Percentiles rank a stretch among this genome's conserved stretches.
These are phyloP conservation scores for Pelodytes ibericus DNA, from an alignment of 2,797 vertebrate species.

Conservation along the genomic window DNA sequence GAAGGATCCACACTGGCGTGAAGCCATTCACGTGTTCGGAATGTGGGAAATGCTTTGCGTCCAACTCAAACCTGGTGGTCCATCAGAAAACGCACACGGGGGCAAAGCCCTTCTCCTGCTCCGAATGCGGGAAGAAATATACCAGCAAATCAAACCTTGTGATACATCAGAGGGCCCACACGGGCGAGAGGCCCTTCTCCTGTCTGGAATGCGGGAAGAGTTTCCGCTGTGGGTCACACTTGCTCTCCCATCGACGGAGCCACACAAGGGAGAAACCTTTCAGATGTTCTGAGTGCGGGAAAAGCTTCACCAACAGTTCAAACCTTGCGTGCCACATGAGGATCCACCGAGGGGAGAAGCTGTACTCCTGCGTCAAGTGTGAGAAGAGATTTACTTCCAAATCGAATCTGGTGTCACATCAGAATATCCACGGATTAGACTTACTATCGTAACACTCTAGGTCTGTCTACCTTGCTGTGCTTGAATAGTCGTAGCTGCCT, in stretches of 20 bases:
- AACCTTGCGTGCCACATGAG: conserved; percentile 5
- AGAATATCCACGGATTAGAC: background rate
- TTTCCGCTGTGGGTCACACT: conserved; percentile 32
- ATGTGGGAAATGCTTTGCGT: conserved; percentile 56
- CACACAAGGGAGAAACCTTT: conserved; percentile 48
- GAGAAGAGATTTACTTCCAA: background rate
- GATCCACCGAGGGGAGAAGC: conserved; percentile 20
- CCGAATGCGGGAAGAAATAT: conserved; percentile 39
- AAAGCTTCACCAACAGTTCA: conserved; percentile 39
- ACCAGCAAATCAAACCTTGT: conserved; percentile 51
- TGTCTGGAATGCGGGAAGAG: conserved; percentile 45
- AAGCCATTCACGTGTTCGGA: conserved; percentile 45
- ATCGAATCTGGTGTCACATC: background rate
- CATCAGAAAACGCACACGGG: conserved; percentile 57
- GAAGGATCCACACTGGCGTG: conserved; percentile 39
- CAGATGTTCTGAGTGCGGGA: conserved; percentile 40
- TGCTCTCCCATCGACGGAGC: conserved; percentile 16
- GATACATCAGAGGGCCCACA: conserved; percentile 41
- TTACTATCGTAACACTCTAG: too few relatives aligned
- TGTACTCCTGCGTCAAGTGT: background rate
- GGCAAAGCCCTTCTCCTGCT: conserved; percentile 41
- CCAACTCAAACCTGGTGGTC: conserved; percentile 49
- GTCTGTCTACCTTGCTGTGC: too few relatives aligned
- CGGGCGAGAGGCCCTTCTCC: conserved; percentile 36
- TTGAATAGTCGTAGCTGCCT: too few relatives aligned